Base-by-base conservation (phyloP, 2,113 vertebrate genomes). In the Corythaixoides concolor region DNA sequence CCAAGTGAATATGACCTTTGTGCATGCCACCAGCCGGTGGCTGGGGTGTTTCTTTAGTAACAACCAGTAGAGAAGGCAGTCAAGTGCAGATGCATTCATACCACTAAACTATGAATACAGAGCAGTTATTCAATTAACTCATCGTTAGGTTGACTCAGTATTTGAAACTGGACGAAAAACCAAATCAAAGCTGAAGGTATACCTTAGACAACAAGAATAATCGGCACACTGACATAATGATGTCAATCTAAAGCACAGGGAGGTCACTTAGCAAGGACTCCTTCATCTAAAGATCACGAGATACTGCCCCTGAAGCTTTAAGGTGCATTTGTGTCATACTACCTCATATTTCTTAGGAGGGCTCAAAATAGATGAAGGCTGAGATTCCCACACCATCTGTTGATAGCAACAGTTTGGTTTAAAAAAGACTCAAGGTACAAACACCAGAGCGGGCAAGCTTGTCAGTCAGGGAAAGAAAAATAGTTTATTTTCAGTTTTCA, bases 1-100 rank as follows among this genome's bases (percentile, higher is more conserved):
- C 19, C 23, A 74, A 27, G 15, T 28, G 16, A 43, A 60, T 39
- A 12, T 76, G 62, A 27, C 0, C 6, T 75, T 70, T 52, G 43
- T 59, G 52, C 20, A 14, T 7, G 6, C 17, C 49, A 23, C 41
- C 0, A 1, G 15, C 16, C 6, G 3, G n/a, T 64, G 37, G 23
- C 26, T 89, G 50, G 17, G 23, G 7, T 28, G 21, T 35, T 80
- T 49, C 52, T 64, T 62, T 50, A 66, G 32, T 20, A 52, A 12
- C 10, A 19, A 5, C 9, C 23, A 18, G 41, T 39, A 39, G 28
- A 79, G 75, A 81, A 20, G 66, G 28, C 27, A 33, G 10, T 70
- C 37, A 33, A 47, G 55, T 24, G 32, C 30, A 10, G 45, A 66
- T 41, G 47, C 20, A 33, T 45, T 86, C 3, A 1, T 43, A 56